Base-by-base conservation (phyloP, 2,113 vertebrate genomes). In the Hippocampus guttulatus region DNA sequence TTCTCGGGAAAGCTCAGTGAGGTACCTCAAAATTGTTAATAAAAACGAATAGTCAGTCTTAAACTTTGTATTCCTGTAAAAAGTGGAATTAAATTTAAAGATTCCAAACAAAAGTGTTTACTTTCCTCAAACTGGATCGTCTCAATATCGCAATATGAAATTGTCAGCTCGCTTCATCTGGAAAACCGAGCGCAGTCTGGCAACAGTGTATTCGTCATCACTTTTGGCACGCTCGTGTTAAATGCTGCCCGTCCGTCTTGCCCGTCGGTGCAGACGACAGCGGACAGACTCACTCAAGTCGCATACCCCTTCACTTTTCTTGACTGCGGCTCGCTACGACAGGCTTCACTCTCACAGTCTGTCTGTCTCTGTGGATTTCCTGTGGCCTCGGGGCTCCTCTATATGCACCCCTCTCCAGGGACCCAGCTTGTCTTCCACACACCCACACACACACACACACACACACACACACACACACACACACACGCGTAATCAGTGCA, bases 351-450 rank as follows among this genome's bases (percentile, higher is more conserved):
- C 88, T 88, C 85, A 88, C 85, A 90, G 87, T 81, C 88, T 88
- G 80, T 84, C 86, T 88, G 89, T 91, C 88, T 91, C 89, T 89
- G 81, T 91, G 85, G 90, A 88, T 89, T 91, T 90, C 89, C 89
- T 91, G 89, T 89, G 85, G 89, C 90, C 90, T 87, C 85, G 61
- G 86, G 89, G 84, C 83, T 84, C 71, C 77, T 83, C 74, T 77
- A 74, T 74, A 81, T 85, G 70, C 79, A 83, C 82, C 64, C 49
- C 82, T 81, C 85, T 88, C 81, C 58, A 61, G 81, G 75, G 82
- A 84, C 77, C 18, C 43, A 23, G 76, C 64, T 72, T 68, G 69
- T 81, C 71, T 65, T 80, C 68, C 73, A 76, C 77, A 65, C 68
- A 68, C n/a, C n/a, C 68, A 78, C 18, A 73, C 68, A 79, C 64